A percentile compares a stretch with the other conserved stretches of the same genome.
These are phyloP conservation scores for Drosophila tanythrix DNA, from an alignment of 2,888 invertebrate genomes.

Conservation along the genomic window DNA sequence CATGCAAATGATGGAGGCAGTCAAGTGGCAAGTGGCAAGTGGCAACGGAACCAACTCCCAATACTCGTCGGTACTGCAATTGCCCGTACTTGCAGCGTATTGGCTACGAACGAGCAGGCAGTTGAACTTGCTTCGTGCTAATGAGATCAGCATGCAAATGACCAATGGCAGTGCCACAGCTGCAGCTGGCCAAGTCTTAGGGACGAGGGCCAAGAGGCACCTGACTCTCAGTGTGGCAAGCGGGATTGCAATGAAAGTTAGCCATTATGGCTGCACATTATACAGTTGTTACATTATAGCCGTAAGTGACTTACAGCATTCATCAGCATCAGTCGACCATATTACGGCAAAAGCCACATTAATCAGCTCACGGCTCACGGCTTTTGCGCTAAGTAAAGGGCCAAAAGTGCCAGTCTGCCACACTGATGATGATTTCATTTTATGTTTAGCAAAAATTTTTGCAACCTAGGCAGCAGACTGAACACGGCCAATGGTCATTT, in stretches of 20 bases:
- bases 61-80: constrained; percentile 49
- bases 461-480: neutral
- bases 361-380: constrained; percentile 39
- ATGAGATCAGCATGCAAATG: constrained; percentile 79
- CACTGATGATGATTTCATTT: constrained; percentile 53
- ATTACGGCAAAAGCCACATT: constrained; percentile 60
- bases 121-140: constrained; percentile 76
- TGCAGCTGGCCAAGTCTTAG: constrained; percentile 38
- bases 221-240: constrained; percentile 48
- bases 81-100: constrained; percentile 48
- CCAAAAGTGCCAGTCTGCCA: constrained; percentile 28
- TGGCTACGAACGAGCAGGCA: constrained; percentile 37
- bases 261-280: constrained; percentile 48
- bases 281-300: constrained; percentile 43
- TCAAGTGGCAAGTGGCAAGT: constrained; percentile 23
- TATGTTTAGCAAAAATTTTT: constrained; percentile 24
- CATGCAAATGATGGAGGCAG: constrained; percentile 74
- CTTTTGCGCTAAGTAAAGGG: constrained; percentile 25
- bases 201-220: constrained; percentile 8
- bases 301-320: constrained; percentile 57
- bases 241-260: constrained; percentile 73
- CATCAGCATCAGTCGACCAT: constrained; percentile 48
- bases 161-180: constrained; percentile 19
- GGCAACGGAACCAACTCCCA: constrained; percentile 30
- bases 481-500: constrained; percentile 56